These are phyloP conservation scores for Melanotaenia trifasciata DNA, from an alignment of 2,797 vertebrate genomes.

Conservation along the genomic window DNA sequence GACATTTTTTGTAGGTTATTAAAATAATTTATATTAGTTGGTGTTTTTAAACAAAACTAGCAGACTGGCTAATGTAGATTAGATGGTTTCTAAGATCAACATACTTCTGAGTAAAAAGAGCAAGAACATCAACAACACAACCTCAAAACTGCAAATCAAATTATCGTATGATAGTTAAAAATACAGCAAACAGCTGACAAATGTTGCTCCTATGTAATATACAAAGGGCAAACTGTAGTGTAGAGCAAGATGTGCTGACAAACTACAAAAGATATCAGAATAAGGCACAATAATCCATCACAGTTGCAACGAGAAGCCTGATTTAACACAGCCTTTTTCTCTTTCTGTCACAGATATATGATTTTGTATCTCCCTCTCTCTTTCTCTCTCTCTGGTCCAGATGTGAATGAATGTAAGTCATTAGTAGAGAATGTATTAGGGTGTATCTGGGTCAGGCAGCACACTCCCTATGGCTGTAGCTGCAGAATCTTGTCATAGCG, in stretches of 20 bases:
- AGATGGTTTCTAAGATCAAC: background rate
- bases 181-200: background rate
- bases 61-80: background rate
- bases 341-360: constrained; percentile 28
- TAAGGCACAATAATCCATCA: constrained; percentile 17
- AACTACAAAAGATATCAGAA: constrained; percentile 17
- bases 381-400: constrained; percentile 50
- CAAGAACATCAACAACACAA: background rate
- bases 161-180: background rate
- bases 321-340: constrained; percentile 22
- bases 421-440: constrained; percentile 73
- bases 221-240: background rate
- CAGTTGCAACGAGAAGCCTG: constrained; percentile 28
- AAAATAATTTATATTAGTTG: background rate
- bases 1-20: background rate
- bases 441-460: constrained; percentile 79
- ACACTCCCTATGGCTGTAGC: constrained; percentile 64
- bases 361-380: constrained; percentile 17
- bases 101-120: background rate
- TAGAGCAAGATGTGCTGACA: constrained; percentile 6
- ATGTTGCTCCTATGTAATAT: background rate
- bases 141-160: background rate
- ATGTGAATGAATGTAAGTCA: constrained; percentile 75
- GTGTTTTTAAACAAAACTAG: background rate
- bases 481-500: constrained; percentile 75